A percentile compares a stretch with the other conserved stretches of the same genome.
These are phyloP conservation scores for Tachina fera DNA, from an alignment of 2,888 invertebrate species.

Conservation along the genomic window DNA sequence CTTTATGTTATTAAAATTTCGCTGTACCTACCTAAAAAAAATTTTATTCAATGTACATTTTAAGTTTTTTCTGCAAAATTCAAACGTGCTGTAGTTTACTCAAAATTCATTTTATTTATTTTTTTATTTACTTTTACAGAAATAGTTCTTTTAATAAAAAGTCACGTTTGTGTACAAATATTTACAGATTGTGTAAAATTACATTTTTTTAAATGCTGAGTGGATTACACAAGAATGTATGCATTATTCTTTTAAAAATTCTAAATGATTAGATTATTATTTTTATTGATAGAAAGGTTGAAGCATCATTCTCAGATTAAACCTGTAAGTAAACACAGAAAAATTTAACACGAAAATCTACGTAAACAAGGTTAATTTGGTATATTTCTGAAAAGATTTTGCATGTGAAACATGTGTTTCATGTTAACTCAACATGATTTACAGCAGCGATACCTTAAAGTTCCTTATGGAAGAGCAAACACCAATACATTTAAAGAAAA, in stretches of 20 bases:
- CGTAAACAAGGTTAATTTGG: too few relatives aligned
- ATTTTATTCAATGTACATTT: not conserved
- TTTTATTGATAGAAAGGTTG: not conserved
- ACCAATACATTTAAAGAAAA: too few relatives aligned
- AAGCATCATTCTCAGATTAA: not conserved
- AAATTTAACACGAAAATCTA: too few relatives aligned
- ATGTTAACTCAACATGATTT: too few relatives aligned
- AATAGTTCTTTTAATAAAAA: not conserved
- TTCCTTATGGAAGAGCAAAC: too few relatives aligned
- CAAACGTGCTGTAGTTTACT: constrained; percentile 13
- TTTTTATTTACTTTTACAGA: not conserved
- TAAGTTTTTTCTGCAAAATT: not conserved
- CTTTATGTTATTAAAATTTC: not conserved
- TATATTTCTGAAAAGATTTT: too few relatives aligned
- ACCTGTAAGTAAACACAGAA: too few relatives aligned
- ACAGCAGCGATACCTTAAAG: too few relatives aligned
- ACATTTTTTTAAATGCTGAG: not conserved
- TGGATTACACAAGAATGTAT: not conserved
- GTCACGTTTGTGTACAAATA: constrained; percentile 10
- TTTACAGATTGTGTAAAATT: not conserved
- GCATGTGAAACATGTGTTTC: too few relatives aligned
- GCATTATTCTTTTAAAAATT: not conserved
- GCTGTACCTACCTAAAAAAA: not conserved
- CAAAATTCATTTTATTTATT: not conserved
- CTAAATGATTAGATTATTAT: constrained; percentile 1